Conservation (phyloP, 2,888 invertebrate species). For the Limenitis camilla region DNA sequence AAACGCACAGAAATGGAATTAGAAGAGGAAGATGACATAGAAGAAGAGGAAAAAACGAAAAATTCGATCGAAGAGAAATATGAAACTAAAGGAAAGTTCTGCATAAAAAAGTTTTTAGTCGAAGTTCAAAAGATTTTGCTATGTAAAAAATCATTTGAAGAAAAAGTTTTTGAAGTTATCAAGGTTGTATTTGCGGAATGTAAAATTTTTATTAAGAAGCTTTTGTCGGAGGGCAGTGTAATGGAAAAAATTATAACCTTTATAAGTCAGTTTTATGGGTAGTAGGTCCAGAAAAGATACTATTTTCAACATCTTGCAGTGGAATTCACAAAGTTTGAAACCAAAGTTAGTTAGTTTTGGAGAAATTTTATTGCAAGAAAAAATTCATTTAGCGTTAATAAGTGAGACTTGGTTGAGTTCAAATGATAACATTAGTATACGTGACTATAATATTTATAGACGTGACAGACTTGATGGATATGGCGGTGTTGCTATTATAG, state of each 20-base stretch:
- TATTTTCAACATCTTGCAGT: conserved; percentile 8
- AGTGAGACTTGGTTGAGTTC: conserved; percentile 22
- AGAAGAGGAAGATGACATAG: too few species aligned
- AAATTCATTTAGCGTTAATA: conserved; percentile 13
- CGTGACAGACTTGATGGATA: conserved; percentile 16
- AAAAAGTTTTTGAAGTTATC: neutral
- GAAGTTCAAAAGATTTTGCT: neutral
- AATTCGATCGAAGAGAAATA: too few species aligned
- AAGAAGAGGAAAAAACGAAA: too few species aligned
- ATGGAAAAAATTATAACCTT: neutral
- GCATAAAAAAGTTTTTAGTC: too few species aligned
- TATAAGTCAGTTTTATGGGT: neutral
- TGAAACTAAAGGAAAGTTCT: too few species aligned
- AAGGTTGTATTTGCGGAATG: neutral
- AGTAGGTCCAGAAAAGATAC: neutral
- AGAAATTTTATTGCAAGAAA: conserved; percentile 6
- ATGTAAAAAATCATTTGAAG: neutral
- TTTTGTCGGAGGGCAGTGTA: neutral
- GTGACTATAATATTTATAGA: conserved; percentile 15
- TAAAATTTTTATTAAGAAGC: neutral
- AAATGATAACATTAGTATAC: neutral
- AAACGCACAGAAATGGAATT: too few species aligned
- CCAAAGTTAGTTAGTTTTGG: conserved; percentile 4
- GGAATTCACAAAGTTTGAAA: conserved; percentile 14
- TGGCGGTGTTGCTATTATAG: conserved; percentile 18